Base-by-base conservation (phyloP, 1,140 invertebrate species). In the Bradysia coprophila region DNA sequence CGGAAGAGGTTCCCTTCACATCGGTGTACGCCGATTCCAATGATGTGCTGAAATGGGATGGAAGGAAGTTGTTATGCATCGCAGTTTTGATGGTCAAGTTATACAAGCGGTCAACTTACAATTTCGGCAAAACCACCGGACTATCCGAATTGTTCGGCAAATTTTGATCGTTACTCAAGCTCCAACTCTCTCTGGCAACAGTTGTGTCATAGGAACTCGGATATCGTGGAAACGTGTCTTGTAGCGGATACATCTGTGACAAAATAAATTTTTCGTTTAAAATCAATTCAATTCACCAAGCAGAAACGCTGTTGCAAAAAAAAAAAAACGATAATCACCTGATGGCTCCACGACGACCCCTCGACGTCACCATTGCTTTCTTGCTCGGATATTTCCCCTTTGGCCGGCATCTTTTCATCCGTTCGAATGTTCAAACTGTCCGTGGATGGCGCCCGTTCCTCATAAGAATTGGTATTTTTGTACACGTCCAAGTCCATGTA, bases 341-440 rank as follows among this genome's bases (percentile, higher is more conserved):
- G 57, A 59, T 68, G 65, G 47, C 67, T 73, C 78, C 78, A 81
- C 6, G 24, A 36, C 6, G 69, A 61, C 41, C 69, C 68, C 22
- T 73, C 77, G 46, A 75, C 75, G 51, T 75, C 77, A 10, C 79
- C 80, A 51, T 83, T 79, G 60, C 81, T 85, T 46, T 85, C 82
- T 55, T 84, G 81, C 21, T 79, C 81, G 4, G 80, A 84, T 10
- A 85, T 64, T 61, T 85, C 82, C 6, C 81, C 83, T 46, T 78
- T 69, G 1, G 83, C 74, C 23, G 83, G 82, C 81, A 87, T 86
- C 40, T 73, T 74, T 56, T 87, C 83, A 52, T 87, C 81, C 0
- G 82, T 75, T 47, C 79, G 72, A 49, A 88, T 85, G 51, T 85
- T 77, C 24, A 80, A 57, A 18, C 73, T 38, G 20, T 42, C 37